Base-by-base conservation (phyloP, 1,140 invertebrate species). In the Drosophila lini region DNA sequence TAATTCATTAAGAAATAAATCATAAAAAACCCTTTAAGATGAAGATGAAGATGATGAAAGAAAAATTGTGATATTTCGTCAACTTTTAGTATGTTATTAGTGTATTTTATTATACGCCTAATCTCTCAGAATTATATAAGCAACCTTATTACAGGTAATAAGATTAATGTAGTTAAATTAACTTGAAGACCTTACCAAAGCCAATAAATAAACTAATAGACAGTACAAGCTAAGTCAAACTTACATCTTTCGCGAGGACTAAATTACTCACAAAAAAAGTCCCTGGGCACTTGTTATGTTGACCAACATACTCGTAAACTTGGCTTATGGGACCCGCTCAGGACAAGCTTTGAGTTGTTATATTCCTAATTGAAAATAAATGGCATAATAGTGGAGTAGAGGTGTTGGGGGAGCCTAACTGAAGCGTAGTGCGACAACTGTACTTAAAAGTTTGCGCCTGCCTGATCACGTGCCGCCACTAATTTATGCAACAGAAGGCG, bases 401-500 rank as follows among this genome's bases (percentile, higher is more conserved):
- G 11, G 9, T 5, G 5, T 1, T 5, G 32, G 36, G 11, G 60
- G 32, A 16, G 56, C 13, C 22, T 28, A 70, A 50, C 70, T 64
- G 47, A 59, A 75, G 62, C 63, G 80, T 50, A 68, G 63, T 75
- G 70, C 34, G 69, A 50, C 60, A 83, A 83, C 83, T 88, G 77
- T 83, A 88, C 80, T 83, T 71, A 64, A 83, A 80, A 89, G 64
- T 80, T 86, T 53, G 13, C 34, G 22, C 47, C 47, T 41, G 41
- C 64, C 57, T 60, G 48, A 78, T 86, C 83, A 88, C 83, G 83
- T 83, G 82, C 83, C 78, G 59, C 75, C 57, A 59, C 85, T 88
- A 88, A 88, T 88, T 88, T 89, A 89, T 88, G 83, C 83, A 88
- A 80, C 83, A 83, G 78, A 86, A 83, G 80, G 80, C 80, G 62